Conservation (phyloP, 2,113 vertebrate genomes). For the Hipposideros armiger region DNA sequence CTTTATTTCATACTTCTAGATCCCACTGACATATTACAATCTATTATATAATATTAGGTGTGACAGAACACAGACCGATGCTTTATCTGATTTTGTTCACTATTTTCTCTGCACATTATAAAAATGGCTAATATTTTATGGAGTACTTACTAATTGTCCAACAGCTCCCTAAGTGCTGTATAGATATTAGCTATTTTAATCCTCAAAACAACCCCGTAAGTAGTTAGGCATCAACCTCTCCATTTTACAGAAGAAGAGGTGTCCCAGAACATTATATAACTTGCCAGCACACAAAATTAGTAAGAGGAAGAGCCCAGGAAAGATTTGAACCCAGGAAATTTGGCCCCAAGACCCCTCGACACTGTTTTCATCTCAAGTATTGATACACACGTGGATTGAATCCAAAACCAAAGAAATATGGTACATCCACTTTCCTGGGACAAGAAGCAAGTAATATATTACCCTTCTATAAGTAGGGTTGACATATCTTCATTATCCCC, state of each 20-base stretch:
- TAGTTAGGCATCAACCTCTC: neutral
- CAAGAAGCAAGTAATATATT: neutral
- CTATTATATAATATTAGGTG: neutral
- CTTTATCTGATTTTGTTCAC: constrained; percentile 10
- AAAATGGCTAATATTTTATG: neutral
- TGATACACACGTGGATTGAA: neutral
- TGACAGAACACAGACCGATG: neutral
- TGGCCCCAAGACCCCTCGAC: neutral
- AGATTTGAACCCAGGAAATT: neutral
- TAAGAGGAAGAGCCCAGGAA: neutral
- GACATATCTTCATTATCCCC: neutral
- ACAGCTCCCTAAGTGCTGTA: neutral
- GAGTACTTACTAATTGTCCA: neutral
- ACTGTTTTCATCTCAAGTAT: neutral
- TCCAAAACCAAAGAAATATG: neutral
- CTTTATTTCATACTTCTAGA: constrained; percentile 21
- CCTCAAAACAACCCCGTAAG: neutral
- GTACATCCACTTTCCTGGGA: neutral
- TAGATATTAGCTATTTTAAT: neutral
- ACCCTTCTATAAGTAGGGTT: neutral
- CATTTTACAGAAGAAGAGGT: neutral
- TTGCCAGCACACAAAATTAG: neutral
- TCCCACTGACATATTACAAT: neutral
- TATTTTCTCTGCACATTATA: neutral
- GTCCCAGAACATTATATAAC: neutral